A percentile compares a stretch with the other conserved stretches of the same genome.
Conservation (phyloP, 2,797 vertebrate species). For the Taeniopygia guttata region DNA sequence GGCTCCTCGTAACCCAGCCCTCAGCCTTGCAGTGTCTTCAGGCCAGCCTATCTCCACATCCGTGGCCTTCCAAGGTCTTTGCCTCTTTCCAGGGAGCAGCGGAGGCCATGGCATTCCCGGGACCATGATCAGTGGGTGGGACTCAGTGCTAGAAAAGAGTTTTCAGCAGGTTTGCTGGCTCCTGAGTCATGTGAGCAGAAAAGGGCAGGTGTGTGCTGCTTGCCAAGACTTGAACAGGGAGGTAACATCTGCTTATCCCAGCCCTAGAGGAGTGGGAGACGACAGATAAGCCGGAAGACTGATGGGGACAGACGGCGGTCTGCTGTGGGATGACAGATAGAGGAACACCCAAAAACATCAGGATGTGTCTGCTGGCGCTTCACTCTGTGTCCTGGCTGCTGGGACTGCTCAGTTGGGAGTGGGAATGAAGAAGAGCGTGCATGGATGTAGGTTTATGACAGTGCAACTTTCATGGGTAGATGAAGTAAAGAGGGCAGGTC, state of each 20-base stretch:
- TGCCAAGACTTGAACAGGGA: neutral
- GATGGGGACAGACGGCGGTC: neutral
- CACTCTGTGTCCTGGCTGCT: neutral
- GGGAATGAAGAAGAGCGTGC: neutral
- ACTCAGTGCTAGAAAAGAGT: neutral
- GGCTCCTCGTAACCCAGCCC: neutral
- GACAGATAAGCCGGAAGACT: neutral
- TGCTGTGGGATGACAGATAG: neutral
- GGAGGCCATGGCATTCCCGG: rapidly evolving
- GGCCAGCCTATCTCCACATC: neutral
- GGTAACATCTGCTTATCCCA: slow-evolving; percentile 21
- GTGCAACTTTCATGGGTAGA: neutral
- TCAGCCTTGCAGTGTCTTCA: neutral
- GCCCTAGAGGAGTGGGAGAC: neutral
- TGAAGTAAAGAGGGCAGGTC: neutral
- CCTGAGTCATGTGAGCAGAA: neutral
- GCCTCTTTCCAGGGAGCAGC: neutral
- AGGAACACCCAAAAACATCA: neutral
- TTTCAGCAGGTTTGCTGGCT: neutral
- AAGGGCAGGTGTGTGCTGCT: neutral
- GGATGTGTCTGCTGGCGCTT: neutral
- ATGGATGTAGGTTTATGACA: neutral
- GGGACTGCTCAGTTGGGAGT: rapidly evolving
- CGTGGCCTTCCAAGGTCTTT: rapidly evolving
- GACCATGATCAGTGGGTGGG: neutral